Conservation (phyloP, 2,888 invertebrate species). For the Cremastobaeus sp. region DNA sequence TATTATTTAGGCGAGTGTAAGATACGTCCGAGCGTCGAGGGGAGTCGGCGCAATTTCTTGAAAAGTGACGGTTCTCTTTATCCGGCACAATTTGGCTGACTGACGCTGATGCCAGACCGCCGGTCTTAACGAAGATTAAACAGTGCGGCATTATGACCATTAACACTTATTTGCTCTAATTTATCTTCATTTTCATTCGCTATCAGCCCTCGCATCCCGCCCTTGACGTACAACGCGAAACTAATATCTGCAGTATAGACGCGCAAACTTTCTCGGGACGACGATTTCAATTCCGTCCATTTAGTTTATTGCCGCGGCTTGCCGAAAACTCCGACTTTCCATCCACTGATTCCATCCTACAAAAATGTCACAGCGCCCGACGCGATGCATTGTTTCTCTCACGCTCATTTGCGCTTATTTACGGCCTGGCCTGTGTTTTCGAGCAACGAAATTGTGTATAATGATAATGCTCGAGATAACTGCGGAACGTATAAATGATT, state of each 20-base stretch:
- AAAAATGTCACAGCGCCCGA: too few relatives aligned
- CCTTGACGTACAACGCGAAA: constrained; percentile 31
- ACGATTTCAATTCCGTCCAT: neutral
- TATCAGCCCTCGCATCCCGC: constrained; percentile 58
- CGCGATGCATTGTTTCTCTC: too few relatives aligned
- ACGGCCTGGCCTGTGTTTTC: too few relatives aligned
- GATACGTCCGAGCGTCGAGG: constrained; percentile 46
- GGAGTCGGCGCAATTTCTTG: constrained; percentile 63
- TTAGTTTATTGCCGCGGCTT: too few relatives aligned
- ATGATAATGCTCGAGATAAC: constrained; percentile 6
- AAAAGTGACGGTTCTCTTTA: constrained; percentile 62
- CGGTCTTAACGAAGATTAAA: constrained; percentile 74
- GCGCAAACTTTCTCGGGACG: constrained; percentile 18
- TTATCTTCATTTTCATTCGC: constrained; percentile 73
- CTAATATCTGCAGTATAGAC: constrained; percentile 36
- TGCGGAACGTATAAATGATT: constrained; percentile 11
- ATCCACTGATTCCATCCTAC: too few relatives aligned
- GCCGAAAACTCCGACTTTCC: too few relatives aligned
- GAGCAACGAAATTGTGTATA: too few relatives aligned
- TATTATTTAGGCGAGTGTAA: constrained; percentile 54
- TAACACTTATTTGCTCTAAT: constrained; percentile 75
- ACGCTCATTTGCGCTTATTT: too few relatives aligned
- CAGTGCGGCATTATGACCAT: constrained; percentile 74
- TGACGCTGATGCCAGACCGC: constrained; percentile 62
- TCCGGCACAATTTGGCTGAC: constrained; percentile 61